A percentile compares a stretch with the other conserved stretches of the same genome.
Conservation (phyloP, 1,140 invertebrate species). For the Agraylea sexmaculata region DNA sequence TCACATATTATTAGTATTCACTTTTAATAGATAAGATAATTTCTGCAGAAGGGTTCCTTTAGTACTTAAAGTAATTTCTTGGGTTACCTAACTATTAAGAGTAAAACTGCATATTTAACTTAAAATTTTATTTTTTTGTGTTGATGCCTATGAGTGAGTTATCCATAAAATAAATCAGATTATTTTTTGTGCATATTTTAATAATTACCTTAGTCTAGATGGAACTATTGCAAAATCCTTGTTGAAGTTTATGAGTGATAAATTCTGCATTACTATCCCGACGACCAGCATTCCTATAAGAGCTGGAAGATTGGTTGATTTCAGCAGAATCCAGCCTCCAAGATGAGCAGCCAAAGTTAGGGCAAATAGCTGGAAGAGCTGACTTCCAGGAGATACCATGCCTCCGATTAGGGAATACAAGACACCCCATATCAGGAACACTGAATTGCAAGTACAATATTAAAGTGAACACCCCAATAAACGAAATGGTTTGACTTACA, state of each 20-base stretch:
- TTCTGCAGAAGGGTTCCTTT: no score
- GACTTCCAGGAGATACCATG: conserved; percentile 63
- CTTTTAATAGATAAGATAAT: no score
- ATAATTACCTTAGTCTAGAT: conserved; percentile 54
- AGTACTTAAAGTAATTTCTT: no score
- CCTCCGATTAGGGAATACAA: conserved; percentile 60
- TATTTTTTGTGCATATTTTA: no score
- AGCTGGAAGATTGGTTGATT: conserved; percentile 65
- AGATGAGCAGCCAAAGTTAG: conserved; percentile 66
- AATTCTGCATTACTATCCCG: conserved; percentile 68
- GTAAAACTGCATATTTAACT: no score
- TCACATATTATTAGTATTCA: no score
- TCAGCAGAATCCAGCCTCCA: conserved; percentile 63
- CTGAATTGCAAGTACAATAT: conserved; percentile 23
- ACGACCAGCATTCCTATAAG: conserved; percentile 81
- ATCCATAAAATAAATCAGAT: no score
- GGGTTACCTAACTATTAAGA: no score
- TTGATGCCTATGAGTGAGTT: no score
- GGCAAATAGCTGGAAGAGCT: conserved; percentile 64
- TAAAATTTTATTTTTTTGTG: no score
- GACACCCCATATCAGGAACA: conserved; percentile 63
- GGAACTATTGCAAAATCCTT: conserved; percentile 47
- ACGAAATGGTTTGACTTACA: conserved; percentile 29
- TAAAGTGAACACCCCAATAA: not conserved
- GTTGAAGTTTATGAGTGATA: conserved; percentile 59